Conservation (phyloP, 2,797 vertebrate species). For the Tragelaphus eurycerus region DNA sequence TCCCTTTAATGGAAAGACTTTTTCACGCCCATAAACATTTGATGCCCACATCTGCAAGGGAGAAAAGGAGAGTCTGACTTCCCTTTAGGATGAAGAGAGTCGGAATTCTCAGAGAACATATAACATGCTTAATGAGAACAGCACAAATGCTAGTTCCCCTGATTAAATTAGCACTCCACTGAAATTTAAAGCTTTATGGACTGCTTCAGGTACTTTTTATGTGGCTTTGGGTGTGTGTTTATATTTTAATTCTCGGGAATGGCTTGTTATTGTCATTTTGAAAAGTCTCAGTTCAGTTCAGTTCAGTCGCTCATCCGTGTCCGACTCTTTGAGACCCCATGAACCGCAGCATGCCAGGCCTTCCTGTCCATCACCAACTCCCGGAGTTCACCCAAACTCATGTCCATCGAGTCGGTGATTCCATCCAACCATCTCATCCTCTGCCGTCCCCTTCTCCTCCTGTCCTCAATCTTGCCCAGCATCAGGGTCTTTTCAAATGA, state of each 20-base stretch:
- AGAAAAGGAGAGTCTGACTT: slow-evolving; percentile 57
- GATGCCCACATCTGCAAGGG: slow-evolving; percentile 79
- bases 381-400: accelerated
- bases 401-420: too few relatives aligned
- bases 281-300: not conserved
- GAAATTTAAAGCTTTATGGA: slow-evolving; percentile 55
- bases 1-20: slow-evolving; percentile 74
- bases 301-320: too few relatives aligned
- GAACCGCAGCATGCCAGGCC: too few relatives aligned
- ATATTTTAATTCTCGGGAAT: slow-evolving; percentile 54
- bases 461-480: too few relatives aligned
- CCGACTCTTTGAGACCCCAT: too few relatives aligned
- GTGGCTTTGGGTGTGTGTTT: slow-evolving; percentile 33
- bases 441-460: too few relatives aligned
- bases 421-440: too few relatives aligned
- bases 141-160: slow-evolving; percentile 36
- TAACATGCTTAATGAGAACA: slow-evolving; percentile 57
- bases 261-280: slow-evolving; percentile 42
- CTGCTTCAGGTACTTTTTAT: slow-evolving; percentile 41
- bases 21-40: slow-evolving; percentile 70
- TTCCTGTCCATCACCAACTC: too few relatives aligned
- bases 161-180: slow-evolving; percentile 26
- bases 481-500: too few relatives aligned
- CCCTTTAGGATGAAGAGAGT: not conserved
- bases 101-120: slow-evolving; percentile 57